Conservation (phyloP, 2,113 vertebrate species). For the Serinus canaria region DNA sequence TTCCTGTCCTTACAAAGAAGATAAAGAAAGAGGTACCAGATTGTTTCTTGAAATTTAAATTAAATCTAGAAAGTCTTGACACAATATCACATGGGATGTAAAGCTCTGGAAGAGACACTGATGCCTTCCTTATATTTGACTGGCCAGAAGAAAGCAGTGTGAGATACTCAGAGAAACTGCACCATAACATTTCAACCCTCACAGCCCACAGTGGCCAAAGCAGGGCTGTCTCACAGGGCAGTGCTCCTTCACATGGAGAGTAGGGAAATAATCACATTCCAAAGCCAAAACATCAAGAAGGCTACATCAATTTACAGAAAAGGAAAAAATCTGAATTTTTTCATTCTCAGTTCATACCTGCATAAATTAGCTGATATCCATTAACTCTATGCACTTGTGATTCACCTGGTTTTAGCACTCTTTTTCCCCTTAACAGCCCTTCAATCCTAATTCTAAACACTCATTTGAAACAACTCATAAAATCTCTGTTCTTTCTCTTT, state of each 20-base stretch:
- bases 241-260: background rate
- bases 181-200: background rate
- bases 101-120: background rate
- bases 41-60: background rate
- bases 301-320: background rate
- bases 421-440: background rate
- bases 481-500: background rate
- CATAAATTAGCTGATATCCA: background rate
- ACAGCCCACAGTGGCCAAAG: background rate
- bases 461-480: background rate
- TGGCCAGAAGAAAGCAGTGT: background rate
- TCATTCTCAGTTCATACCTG: background rate
- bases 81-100: background rate
- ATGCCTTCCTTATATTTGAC: background rate
- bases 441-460: background rate
- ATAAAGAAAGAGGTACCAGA: background rate
- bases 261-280: background rate
- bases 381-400: background rate
- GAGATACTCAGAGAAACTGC: background rate
- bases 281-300: background rate
- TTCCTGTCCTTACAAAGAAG: background rate
- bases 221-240: background rate
- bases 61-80: background rate
- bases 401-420: background rate
- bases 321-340: background rate